Evolutionary conservation across 1,140 invertebrate species (phyloP), one percentile per base, ranked within the genome.

Genomic region (Panonychus citri): DNA sequence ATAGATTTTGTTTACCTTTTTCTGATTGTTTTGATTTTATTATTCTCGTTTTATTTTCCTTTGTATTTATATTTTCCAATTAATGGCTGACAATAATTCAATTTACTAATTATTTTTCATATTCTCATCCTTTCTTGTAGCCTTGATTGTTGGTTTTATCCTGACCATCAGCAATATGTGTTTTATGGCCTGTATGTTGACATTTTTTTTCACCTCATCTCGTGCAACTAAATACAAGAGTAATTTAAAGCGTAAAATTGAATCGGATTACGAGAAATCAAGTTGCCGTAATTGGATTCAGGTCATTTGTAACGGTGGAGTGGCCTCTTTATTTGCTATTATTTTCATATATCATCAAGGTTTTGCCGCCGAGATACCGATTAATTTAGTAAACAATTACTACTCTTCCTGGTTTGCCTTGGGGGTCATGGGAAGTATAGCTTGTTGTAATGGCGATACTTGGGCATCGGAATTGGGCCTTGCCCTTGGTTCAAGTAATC

Each of bases 261-360:
- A 89, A 67, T 72, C 73, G 43, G 79, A 86, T 62, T 83, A 79
- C 62, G 86, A 83, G 69, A 82, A 86, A 74, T 82, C 77, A 62
- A 84, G 85, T 0, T 81, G 87, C 66, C 75, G 87, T 61, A 86
- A 85, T 68, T 90, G 86, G 86, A 71, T 88, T 8, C 87, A 91
- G 69, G 86, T 90, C 4, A 64, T 90, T 0, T 88, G 86, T 66
- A 93, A 90, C 74, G 81, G 79, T 10, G 85, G 85, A 12, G 82
- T 87, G 74, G 83, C 84, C 17, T 74, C 79, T 5, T 77, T 83
- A 62, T 68, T 89, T 40, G 80, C 79, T 0, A 61, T 88, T 39
- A 68, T 90, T 3, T 89, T 87, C 64, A 69, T 90, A 56, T 68
- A 89, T 51, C 83, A 89, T 69, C 74, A 78, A 58, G 83, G 82